Conservation (phyloP, 92 coral and sea anemone genomes). For the Pocillopora meandrina region DNA sequence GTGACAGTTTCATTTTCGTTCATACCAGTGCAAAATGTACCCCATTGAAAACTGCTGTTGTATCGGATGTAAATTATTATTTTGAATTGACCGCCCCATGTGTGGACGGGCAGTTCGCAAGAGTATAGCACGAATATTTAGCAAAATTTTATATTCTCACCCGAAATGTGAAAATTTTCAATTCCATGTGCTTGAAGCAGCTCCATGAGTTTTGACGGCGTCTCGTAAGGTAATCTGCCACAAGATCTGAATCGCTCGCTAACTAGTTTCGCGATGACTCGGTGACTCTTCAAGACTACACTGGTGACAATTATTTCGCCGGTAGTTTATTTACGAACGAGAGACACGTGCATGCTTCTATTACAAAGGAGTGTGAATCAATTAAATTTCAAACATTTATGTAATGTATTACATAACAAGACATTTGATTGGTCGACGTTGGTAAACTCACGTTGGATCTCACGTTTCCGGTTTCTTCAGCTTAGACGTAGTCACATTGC, state of each 20-base stretch:
- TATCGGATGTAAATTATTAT: too few species aligned
- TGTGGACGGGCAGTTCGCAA: not conserved
- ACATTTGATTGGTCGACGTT: slow-evolving; percentile 25
- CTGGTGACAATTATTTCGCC: not conserved
- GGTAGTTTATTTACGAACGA: slow-evolving; percentile 11
- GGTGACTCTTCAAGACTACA: not conserved
- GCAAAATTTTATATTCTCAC: slow-evolving; percentile 10
- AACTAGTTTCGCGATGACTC: not conserved
- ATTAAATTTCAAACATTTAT: not conserved
- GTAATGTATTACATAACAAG: slow-evolving; percentile 17
- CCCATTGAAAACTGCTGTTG: too few species aligned
- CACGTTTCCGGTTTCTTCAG: not conserved
- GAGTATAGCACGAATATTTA: not conserved
- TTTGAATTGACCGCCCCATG: not conserved
- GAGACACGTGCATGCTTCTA: slow-evolving; percentile 26
- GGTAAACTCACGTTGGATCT: not conserved
- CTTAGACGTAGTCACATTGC: not conserved
- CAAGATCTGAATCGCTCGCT: too few species aligned
- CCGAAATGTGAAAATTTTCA: slow-evolving; percentile 6
- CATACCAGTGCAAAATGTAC: too few species aligned
- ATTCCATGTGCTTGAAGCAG: slow-evolving; percentile 18
- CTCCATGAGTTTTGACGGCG: slow-evolving; percentile 7
- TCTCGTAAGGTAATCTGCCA: not conserved
- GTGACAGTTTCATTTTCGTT: too few species aligned
- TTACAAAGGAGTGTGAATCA: not conserved